Evolutionary conservation across 2,888 invertebrate genomes (phyloP).

Genomic region (Boloria euphrosyne): DNA sequence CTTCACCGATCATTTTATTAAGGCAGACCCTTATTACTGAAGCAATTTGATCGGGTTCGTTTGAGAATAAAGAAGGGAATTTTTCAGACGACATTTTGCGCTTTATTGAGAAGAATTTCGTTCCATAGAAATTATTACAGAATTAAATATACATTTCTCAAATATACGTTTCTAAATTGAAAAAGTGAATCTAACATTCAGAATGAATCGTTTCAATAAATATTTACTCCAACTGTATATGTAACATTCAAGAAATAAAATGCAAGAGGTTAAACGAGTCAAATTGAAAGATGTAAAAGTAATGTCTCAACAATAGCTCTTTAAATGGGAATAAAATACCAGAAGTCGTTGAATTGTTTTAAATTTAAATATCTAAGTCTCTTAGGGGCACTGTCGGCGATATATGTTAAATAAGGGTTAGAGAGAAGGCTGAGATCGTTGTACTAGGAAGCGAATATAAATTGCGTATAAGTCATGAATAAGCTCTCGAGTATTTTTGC

Average conservation of each 20-base stretch:
- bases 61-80: conserved; percentile 66
- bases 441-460: conserved; percentile 73
- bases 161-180: conserved; percentile 10
- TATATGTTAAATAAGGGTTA: conserved; percentile 54
- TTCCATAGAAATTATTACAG: conserved; percentile 48
- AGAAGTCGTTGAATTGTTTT: conserved; percentile 47
- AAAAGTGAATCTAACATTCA: neutral
- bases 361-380: conserved; percentile 54
- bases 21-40: conserved; percentile 66
- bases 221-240: neutral
- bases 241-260: conserved; percentile 7
- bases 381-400: conserved; percentile 46
- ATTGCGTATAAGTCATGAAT: conserved; percentile 71
- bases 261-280: conserved; percentile 22
- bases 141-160: conserved; percentile 40
- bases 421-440: conserved; percentile 57
- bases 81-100: conserved; percentile 64
- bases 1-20: conserved; percentile 54
- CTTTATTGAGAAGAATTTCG: conserved; percentile 61
- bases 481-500: conserved; percentile 42
- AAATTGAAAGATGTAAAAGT: conserved; percentile 32
- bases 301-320: conserved; percentile 30
- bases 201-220: conserved; percentile 5
- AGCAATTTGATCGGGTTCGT: conserved; percentile 67
- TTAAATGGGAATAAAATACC: conserved; percentile 40